A percentile compares a stretch with the other conserved stretches of the same genome.
phyloP scores from a whole-genome alignment of 2,888 invertebrate genomes.

The Xanthia togata region DNA sequence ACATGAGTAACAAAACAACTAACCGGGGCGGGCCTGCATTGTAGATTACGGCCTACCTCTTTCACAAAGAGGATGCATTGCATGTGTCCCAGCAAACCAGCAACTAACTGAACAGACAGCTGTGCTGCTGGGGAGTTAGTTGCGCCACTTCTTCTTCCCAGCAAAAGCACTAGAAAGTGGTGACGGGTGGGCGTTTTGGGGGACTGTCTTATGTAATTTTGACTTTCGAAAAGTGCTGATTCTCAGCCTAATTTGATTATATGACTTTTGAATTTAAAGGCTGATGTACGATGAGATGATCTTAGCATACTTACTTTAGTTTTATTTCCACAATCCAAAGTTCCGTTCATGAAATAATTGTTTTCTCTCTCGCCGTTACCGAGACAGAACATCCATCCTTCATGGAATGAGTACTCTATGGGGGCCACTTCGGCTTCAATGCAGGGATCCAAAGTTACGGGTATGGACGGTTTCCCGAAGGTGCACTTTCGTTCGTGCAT shows the following conservation, averaged over 20 bases:
- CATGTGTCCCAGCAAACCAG: neutral
- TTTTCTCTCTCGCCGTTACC: conserved; percentile 87
- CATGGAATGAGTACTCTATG: conserved; percentile 86
- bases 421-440: conserved; percentile 88
- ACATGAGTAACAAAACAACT: neutral
- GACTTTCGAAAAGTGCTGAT: no score
- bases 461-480: conserved; percentile 76
- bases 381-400: conserved; percentile 89
- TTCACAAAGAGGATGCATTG: neutral
- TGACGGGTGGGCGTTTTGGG: no score
- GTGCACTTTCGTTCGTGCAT: conserved; percentile 88
- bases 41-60: neutral
- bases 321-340: conserved; percentile 87
- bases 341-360: conserved; percentile 86
- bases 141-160: no score
- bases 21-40: neutral
- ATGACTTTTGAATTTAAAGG: no score
- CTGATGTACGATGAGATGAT: neutral
- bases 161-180: no score
- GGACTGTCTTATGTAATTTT: no score
- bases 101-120: no score
- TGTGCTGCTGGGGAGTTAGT: no score
- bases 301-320: conserved; percentile 76
- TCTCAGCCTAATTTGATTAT: no score
- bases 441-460: conserved; percentile 83